Percentiles rank a stretch among this genome's conserved stretches.
phyloP scores from a whole-genome alignment of 2,888 invertebrate species.

The Andrena bucephala region DNA sequence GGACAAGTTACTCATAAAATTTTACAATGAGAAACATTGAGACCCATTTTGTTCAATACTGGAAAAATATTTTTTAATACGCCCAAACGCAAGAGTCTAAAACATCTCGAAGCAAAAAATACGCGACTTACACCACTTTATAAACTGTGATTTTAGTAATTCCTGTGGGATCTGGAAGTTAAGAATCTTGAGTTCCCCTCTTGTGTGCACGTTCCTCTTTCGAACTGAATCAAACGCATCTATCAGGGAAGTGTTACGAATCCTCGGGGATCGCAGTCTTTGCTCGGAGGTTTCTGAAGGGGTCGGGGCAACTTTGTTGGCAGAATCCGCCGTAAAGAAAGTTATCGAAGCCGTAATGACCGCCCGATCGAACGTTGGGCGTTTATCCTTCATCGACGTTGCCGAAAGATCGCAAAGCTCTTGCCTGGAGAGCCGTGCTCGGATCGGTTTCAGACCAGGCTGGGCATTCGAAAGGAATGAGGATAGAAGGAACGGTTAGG shows the following conservation, averaged over 20 bases:
- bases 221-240: not conserved
- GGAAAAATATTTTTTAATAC: too few species aligned
- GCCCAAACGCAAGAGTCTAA: too few species aligned
- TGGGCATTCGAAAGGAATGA: constrained; percentile 70
- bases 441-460: constrained; percentile 51
- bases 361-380: constrained; percentile 9
- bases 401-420: constrained; percentile 32
- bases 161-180: too few species aligned
- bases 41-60: too few species aligned
- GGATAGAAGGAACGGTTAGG: constrained; percentile 72
- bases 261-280: not conserved
- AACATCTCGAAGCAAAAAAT: too few species aligned
- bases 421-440: constrained; percentile 36
- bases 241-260: constrained; percentile 5
- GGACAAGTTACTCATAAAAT: too few species aligned
- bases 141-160: too few species aligned
- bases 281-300: not conserved
- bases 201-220: not conserved
- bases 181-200: not conserved
- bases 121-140: too few species aligned
- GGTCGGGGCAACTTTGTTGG: constrained; percentile 23
- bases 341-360: constrained; percentile 23
- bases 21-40: too few species aligned
- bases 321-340: constrained; percentile 39
- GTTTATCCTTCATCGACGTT: constrained; percentile 45